These are phyloP conservation scores for Drosophila infuscata DNA, from an alignment of 2,888 invertebrate genomes.

Conservation along the genomic window DNA sequence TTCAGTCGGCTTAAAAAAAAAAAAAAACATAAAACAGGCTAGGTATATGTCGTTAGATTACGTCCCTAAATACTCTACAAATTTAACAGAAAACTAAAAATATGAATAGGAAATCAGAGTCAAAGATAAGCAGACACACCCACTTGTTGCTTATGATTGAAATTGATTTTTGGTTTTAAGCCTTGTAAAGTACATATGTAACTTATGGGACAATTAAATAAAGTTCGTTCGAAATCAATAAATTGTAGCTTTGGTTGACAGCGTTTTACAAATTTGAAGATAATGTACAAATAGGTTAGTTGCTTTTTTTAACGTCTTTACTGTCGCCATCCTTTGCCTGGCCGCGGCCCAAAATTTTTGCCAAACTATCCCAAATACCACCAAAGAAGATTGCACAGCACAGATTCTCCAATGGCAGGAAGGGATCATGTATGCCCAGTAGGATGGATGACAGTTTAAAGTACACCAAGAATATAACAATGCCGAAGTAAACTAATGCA, in stretches of 20 bases:
- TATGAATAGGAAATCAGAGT: constrained; percentile 50
- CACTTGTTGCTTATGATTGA: constrained; percentile 52
- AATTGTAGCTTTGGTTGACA: constrained; percentile 70
- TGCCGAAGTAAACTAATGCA: constrained; percentile 98
- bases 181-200: constrained; percentile 6
- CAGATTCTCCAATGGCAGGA: constrained; percentile 99
- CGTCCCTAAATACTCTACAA: constrained; percentile 44
- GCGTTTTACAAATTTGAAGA: constrained; percentile 51
- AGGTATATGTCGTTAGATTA: constrained; percentile 41
- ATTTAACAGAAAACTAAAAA: constrained; percentile 19
- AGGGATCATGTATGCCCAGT: constrained; percentile 99
- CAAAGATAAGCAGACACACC: constrained; percentile 58
- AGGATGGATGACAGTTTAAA: constrained; percentile 98
- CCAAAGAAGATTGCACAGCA: constrained; percentile 98
- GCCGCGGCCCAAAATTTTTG: constrained; percentile 93
- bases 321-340: constrained; percentile 91
- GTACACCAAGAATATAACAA: constrained; percentile 98
- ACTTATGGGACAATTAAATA: constrained; percentile 26
- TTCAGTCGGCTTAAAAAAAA: constrained; percentile 31
- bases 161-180: constrained; percentile 43
- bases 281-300: constrained; percentile 86
- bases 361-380: constrained; percentile 98
- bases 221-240: constrained; percentile 40
- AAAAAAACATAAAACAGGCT: constrained; percentile 6
- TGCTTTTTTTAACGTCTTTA: constrained; percentile 93